Conservation (phyloP, 2,888 invertebrate species). For the Xestia rhomboidea region DNA sequence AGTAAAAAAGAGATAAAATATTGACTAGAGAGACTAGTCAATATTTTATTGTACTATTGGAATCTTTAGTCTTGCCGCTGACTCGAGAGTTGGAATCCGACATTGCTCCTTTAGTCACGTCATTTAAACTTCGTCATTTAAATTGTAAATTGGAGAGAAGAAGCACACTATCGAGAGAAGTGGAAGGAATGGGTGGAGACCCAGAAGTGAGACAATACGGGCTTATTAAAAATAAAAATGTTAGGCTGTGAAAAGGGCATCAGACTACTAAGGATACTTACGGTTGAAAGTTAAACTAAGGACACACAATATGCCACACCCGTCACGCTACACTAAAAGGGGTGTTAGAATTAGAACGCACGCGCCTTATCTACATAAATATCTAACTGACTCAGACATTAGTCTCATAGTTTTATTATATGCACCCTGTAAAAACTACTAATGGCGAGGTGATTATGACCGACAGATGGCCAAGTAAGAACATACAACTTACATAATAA, state of each 20-base stretch:
- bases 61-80: neutral
- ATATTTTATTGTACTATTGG: neutral
- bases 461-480: constrained; percentile 20
- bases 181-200: no score
- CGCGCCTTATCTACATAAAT: neutral
- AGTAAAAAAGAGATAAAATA: no score
- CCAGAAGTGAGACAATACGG: no score
- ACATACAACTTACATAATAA: neutral
- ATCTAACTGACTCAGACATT: neutral
- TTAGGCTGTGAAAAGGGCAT: neutral
- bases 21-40: no score
- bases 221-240: neutral
- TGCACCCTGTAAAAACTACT: neutral
- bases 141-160: no score
- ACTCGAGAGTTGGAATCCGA: neutral
- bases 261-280: neutral
- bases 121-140: no score
- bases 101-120: neutral
- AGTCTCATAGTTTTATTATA: neutral
- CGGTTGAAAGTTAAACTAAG: neutral
- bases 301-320: neutral
- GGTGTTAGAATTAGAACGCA: constrained; percentile 2
- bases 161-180: no score
- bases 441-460: neutral
- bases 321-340: constrained; percentile 43